Conservation (phyloP, 2,113 vertebrate species). For the Phoenicopterus ruber region DNA sequence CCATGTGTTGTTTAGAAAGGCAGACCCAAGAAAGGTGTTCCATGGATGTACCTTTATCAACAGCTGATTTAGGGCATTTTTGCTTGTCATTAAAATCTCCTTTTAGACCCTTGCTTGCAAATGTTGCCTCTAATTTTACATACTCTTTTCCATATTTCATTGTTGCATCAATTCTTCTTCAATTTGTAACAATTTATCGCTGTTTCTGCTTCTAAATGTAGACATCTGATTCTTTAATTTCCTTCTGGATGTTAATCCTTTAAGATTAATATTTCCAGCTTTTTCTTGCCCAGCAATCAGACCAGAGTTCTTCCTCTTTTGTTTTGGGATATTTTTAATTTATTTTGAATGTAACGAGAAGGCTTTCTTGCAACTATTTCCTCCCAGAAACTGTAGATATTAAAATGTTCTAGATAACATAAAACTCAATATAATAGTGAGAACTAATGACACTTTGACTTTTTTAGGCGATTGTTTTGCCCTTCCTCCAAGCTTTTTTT, state of each 20-base stretch:
- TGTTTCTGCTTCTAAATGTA: neutral
- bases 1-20: neutral
- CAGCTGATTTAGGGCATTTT: neutral
- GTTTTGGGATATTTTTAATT: neutral
- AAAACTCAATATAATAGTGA: neutral
- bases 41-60: rapidly evolving
- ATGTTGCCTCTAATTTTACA: neutral
- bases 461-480: neutral
- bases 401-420: neutral
- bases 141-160: neutral
- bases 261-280: neutral
- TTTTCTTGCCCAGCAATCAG: neutral
- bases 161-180: neutral
- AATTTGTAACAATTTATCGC: neutral
- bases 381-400: neutral
- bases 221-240: neutral
- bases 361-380: neutral
- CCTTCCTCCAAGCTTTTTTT: rapidly evolving
- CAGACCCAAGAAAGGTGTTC: rapidly evolving
- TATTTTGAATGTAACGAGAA: neutral
- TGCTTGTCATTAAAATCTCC: neutral
- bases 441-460: neutral
- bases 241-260: neutral
- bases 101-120: neutral
- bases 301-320: neutral